These are phyloP conservation scores for Macrophya annulata DNA, from an alignment of 2,888 invertebrate species.

Conservation along the genomic window DNA sequence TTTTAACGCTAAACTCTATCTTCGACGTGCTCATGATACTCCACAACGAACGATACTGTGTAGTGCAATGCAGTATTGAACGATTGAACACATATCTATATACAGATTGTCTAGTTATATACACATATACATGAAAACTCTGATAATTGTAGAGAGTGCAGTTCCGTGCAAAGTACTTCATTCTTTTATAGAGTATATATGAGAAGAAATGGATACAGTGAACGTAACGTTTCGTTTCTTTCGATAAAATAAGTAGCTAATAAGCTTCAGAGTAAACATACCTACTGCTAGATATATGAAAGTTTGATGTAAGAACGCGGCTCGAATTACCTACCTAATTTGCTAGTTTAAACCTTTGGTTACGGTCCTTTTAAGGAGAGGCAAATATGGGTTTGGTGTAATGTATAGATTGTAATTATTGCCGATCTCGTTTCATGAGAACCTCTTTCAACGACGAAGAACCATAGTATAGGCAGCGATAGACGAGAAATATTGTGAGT, in stretches of 20 bases:
- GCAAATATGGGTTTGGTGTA: slow-evolving; percentile 14
- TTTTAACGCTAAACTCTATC: slow-evolving; percentile 63
- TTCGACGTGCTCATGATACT: slow-evolving; percentile 60
- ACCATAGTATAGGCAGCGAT: neutral
- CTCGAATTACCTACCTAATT: slow-evolving; percentile 35
- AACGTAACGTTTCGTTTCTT: slow-evolving; percentile 4
- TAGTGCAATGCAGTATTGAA: slow-evolving; percentile 56
- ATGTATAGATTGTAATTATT: slow-evolving; percentile 46
- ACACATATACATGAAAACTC: neutral
- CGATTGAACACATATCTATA: slow-evolving; percentile 60
- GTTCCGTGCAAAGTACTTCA: neutral
- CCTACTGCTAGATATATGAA: slow-evolving; percentile 7
- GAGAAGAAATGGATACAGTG: neutral
- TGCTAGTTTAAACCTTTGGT: slow-evolving; percentile 19
- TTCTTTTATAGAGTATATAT: neutral
- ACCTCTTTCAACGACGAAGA: slow-evolving; percentile 42
- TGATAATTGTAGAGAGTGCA: neutral
- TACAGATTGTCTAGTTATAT: neutral
- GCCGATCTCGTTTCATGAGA: slow-evolving; percentile 55
- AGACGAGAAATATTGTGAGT: slow-evolving; percentile 21
- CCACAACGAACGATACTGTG: slow-evolving; percentile 25
- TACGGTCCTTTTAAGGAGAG: slow-evolving; percentile 39
- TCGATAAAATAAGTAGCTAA: slow-evolving; percentile 27
- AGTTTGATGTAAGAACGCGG: slow-evolving; percentile 42
- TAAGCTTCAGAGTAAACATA: slow-evolving; percentile 34